A percentile compares a stretch with the other conserved stretches of the same genome.
Conservation (phyloP, 2,113 vertebrate genomes). For the Ctenodactylus gundi region DNA sequence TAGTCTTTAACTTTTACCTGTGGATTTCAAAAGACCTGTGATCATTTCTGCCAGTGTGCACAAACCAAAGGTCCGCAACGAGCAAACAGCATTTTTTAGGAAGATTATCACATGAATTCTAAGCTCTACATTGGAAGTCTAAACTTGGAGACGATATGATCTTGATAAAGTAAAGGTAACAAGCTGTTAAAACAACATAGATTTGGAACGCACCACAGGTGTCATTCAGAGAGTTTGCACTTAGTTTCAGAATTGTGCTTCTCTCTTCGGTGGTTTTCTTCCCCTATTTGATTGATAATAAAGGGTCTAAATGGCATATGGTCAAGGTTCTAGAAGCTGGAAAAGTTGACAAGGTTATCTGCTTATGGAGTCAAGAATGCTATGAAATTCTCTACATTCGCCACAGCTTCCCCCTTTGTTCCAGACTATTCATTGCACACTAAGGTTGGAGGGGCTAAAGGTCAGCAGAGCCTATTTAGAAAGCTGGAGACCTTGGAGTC, state of each 20-base stretch:
- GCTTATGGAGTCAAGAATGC: neutral
- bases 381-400: neutral
- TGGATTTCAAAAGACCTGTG: neutral
- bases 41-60: neutral
- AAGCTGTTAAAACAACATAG: neutral
- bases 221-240: neutral
- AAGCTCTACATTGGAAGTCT: neutral
- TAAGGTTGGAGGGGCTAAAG: neutral
- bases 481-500: neutral
- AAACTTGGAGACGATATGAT: neutral
- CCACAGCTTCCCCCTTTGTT: neutral
- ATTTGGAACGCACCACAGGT: neutral
- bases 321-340: neutral
- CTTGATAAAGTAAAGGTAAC: neutral
- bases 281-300: neutral
- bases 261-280: neutral
- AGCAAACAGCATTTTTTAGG: neutral
- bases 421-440: neutral
- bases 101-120: neutral
- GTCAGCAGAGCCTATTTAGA: neutral
- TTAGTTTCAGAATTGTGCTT: neutral
- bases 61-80: neutral
- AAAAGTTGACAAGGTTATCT: neutral
- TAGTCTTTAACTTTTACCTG: neutral
- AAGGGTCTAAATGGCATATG: neutral